These are phyloP conservation scores for Dasyprocta punctata DNA, from an alignment of 2,113 vertebrate species.

Conservation along the genomic window DNA sequence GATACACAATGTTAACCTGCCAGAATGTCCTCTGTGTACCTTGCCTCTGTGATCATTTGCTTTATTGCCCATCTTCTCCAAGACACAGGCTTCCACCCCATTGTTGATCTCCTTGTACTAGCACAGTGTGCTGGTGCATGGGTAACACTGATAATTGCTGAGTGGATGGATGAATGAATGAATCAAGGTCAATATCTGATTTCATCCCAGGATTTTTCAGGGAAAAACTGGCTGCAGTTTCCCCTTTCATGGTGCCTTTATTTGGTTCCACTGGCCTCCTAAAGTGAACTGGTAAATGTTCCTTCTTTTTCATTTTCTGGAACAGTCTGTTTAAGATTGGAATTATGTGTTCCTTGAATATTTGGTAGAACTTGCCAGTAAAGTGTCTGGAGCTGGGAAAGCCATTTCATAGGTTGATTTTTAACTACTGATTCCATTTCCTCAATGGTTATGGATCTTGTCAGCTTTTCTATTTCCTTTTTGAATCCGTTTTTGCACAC, in stretches of 20 bases:
- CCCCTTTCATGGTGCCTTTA: neutral
- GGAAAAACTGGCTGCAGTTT: neutral
- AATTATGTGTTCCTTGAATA: conserved; percentile 69
- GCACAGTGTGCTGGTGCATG: neutral
- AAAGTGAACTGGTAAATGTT: conserved; percentile 59
- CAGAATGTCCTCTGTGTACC: conserved; percentile 18
- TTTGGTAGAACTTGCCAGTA: conserved; percentile 59
- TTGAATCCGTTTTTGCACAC: conserved; percentile 50
- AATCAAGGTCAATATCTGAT: neutral
- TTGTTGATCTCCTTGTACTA: neutral
- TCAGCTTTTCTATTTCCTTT: conserved; percentile 45
- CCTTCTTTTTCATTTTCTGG: conserved; percentile 60
- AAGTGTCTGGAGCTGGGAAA: conserved; percentile 53
- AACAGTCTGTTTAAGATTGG: conserved; percentile 64
- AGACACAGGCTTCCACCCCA: neutral
- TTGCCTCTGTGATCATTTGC: neutral
- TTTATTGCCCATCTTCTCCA: conserved; percentile 11
- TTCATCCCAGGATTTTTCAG: neutral
- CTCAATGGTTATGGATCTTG: conserved; percentile 11
- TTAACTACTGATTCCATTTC: conserved; percentile 47
- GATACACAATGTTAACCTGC: neutral
- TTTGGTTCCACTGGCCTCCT: conserved; percentile 44
- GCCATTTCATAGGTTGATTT: conserved; percentile 58
- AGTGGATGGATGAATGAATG: neutral
- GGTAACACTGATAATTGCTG: conserved; percentile 6